Evolutionary conservation across 2,888 invertebrate genomes (phyloP).

Genomic region (Trissolcus japonicus): DNA sequence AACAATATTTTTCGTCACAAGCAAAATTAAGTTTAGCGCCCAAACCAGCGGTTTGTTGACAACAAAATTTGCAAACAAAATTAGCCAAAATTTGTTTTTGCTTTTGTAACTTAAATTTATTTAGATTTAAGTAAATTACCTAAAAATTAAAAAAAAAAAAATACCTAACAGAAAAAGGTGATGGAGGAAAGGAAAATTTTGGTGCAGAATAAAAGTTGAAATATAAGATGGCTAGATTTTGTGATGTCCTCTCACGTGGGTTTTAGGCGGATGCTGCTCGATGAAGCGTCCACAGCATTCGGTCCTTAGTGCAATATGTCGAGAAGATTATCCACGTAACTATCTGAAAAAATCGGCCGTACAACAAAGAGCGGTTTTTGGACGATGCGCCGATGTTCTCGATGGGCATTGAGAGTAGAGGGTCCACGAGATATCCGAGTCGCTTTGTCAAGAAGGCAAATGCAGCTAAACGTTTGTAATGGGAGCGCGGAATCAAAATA

Average conservation of each 20-base stretch:
- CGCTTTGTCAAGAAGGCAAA: conserved; percentile 76
- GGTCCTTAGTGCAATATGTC: conserved; percentile 73
- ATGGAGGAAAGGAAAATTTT: no score
- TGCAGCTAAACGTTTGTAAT: conserved; percentile 73
- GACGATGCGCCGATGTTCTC: conserved; percentile 29
- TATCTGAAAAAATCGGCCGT: conserved; percentile 62
- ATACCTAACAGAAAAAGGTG: background rate
- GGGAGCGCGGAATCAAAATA: conserved; percentile 71
- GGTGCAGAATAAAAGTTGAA: no score
- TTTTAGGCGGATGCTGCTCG: conserved; percentile 61
- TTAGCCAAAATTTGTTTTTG: no score
- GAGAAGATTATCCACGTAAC: conserved; percentile 73
- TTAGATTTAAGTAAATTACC: no score
- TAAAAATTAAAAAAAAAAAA: no score
- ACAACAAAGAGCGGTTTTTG: conserved; percentile 46
- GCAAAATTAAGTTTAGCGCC: no score
- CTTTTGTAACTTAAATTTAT: no score
- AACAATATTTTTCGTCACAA: no score
- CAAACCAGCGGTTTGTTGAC: no score
- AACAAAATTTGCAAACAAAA: no score
- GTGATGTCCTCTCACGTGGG: conserved; percentile 3
- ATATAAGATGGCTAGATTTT: no score
- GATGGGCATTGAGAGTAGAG: conserved; percentile 39
- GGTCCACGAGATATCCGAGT: conserved; percentile 68
- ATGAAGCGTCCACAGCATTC: conserved; percentile 64